Evolutionary conservation across 2,113 vertebrate species (phyloP).

Genomic region (Alosa alosa): DNA sequence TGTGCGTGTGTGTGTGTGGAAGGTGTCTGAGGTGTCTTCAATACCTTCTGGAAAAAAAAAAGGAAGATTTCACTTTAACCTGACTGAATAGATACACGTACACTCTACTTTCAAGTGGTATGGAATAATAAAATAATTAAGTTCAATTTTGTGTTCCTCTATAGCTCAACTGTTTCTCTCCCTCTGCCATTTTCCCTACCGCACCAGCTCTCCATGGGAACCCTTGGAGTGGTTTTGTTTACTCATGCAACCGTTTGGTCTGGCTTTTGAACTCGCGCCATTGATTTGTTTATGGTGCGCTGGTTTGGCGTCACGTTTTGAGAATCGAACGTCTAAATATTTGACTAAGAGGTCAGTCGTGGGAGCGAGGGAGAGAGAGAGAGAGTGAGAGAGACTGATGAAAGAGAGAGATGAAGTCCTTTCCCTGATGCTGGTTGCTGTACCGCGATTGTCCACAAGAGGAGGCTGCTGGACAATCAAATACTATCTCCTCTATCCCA

Average conservation of each 20-base stretch:
- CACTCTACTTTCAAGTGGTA: conserved; percentile 58
- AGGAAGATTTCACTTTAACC: no score
- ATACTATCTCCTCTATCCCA: conserved; percentile 53
- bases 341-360: conserved; percentile 68
- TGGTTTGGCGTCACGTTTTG: conserved; percentile 55
- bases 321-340: conserved; percentile 75
- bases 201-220: conserved; percentile 50
- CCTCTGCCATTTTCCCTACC: conserved; percentile 20
- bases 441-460: conserved; percentile 83
- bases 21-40: not conserved
- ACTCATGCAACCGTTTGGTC: conserved; percentile 61
- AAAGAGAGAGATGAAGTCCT: conserved; percentile 31
- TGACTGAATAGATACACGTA: no score
- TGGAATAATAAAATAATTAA: conserved; percentile 62
- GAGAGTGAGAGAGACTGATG: conserved; percentile 30
- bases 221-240: conserved; percentile 67
- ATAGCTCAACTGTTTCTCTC: not conserved
- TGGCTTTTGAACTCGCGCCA: conserved; percentile 70
- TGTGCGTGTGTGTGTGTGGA: not conserved
- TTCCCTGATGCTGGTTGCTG: conserved; percentile 40
- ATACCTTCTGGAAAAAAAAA: no score
- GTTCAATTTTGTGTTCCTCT: conserved; percentile 31
- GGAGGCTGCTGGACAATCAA: conserved; percentile 93
- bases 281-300: conserved; percentile 62
- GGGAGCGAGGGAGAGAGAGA: conserved; percentile 37